Base-by-base conservation (phyloP, 2,113 vertebrate genomes). In the Canis aureus region DNA sequence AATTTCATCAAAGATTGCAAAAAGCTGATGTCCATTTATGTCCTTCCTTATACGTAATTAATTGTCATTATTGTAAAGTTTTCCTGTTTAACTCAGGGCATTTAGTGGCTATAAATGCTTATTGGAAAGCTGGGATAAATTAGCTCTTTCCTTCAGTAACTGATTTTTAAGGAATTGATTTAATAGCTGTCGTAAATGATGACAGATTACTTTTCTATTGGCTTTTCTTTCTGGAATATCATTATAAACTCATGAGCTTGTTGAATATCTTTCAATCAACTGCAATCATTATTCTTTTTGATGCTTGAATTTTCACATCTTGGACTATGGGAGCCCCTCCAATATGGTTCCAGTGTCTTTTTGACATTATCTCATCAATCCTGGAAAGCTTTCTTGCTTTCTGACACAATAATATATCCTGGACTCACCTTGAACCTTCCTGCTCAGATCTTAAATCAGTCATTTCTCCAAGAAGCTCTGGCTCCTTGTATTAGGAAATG, bases 101-200 rank as follows among this genome's bases (percentile, higher is more conserved):
- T 86, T 80, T 64, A 35, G 29, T 86, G 94, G 29, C 23, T 81
- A 71, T 81, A 69, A 69, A 88, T 69, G 53, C n/a, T 94, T 62
- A 85, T 29, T 69, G 29, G 35, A 81, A 94, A 96, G 59, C 17
- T 25, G 43, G 2, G 38, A 32, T 81, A 35, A 91, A 80, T 60
- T 84, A 69, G n/a, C 51, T 89, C 67, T 92, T 80, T 69, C 20
- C 53, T 73, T 62, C 57, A 79, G 51, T 51, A 76, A 78, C 11
- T 11, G 90, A 23, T 81, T 95, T 96, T 96, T 73, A 80, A 97
- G 4, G 4, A 91, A 73, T 11, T 86, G 32, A 80, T 17, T 71
- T 66, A 62, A 67, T 82, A 64, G 16, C 71, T 91, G 7, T 43
- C 27, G 62, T 12, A 29, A 88, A 91, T 83, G 25, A 88, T 91